Percentiles rank a stretch among this genome's conserved stretches.
Evolutionary conservation across 2,113 vertebrate genomes (phyloP).

Genomic region (Ceyx melanurus): DNA sequence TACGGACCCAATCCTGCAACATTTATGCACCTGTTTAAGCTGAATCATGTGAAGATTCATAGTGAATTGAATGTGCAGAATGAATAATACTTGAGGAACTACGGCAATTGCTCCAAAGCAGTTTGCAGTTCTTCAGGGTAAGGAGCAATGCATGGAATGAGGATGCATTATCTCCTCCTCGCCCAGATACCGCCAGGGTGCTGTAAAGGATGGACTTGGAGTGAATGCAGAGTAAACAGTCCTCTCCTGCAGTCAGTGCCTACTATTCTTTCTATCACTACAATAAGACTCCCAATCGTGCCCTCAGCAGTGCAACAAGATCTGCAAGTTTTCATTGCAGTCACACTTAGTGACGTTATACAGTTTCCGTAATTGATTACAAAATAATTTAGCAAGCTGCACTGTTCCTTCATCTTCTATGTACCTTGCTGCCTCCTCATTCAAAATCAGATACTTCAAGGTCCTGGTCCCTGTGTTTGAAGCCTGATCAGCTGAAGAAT

Average conservation of each 20-base stretch:
- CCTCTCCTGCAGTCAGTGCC: not conserved
- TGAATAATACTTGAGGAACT: slow-evolving; percentile 7
- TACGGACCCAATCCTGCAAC: slow-evolving; percentile 47
- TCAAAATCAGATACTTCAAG: not conserved
- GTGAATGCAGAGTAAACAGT: not conserved
- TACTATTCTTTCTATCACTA: not conserved
- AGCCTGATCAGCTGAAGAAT: not conserved
- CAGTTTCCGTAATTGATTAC: not conserved
- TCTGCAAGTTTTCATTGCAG: not conserved
- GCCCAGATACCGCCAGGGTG: not conserved
- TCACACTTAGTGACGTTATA: not conserved
- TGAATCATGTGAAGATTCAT: slow-evolving; percentile 24
- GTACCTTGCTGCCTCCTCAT: not conserved
- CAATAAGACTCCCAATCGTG: not conserved
- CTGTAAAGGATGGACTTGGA: not conserved
- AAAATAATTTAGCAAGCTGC: slow-evolving; percentile 5
- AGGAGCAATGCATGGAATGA: not conserved
- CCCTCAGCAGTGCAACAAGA: not conserved
- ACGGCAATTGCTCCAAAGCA: not conserved
- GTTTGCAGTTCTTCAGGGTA: not conserved
- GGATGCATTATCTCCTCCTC: not conserved
- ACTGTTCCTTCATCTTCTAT: not conserved
- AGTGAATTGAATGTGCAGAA: not conserved
- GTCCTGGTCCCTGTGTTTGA: not conserved
- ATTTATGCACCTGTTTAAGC: slow-evolving; percentile 58